Base-by-base conservation (phyloP, 2,797 vertebrate genomes). In the Luscinia megarhynchos region DNA sequence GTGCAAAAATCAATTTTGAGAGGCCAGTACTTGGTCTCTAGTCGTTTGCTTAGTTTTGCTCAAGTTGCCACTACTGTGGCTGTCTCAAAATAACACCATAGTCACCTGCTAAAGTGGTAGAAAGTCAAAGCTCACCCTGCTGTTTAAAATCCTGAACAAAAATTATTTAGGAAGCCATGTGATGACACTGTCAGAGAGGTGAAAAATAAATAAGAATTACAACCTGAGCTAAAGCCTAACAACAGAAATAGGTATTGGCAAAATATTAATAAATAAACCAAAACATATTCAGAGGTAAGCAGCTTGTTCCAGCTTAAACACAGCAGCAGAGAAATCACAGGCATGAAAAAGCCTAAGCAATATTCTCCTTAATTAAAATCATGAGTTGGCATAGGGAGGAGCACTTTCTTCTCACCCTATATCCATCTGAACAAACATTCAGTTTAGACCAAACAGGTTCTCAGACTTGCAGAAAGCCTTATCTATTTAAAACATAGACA, bases 401-500 rank as follows among this genome's bases (percentile, higher is more conserved):
- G 51, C 63, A 89, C 73, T 82, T 94, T 93, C 45, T 80, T 80
- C 36, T 82, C 57, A 46, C 30, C 50, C 66, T 86, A 66, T 23
- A 89, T 51, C 48, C 48, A 48, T 29, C 29, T 12, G 6, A 55
- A 51, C 9, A 88, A 85, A 83, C 38, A 92, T 34, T 53, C 38
- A 51, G 9, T 61, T 82, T 82, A 85, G 45, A 55, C 34, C 22
- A 7, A 93, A 91, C 92, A 91, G 70, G 92, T 94, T 93, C 63
- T 87, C 48, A 94, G 68, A 67, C 30, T 55, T 90, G 69, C n/a
- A 66, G 68, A 82, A 90, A 85, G 67, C 45, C 78, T 92, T 93
- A 94, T 92, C 93, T 86, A 61, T 64, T 64, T 51, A 86, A 53
- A 84, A 73, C 17, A 77, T 17, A 89, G 88, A 77, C 70, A 94